phyloP scores from a whole-genome alignment of 2,113 vertebrate genomes.

The Acrocephalus kingi region DNA sequence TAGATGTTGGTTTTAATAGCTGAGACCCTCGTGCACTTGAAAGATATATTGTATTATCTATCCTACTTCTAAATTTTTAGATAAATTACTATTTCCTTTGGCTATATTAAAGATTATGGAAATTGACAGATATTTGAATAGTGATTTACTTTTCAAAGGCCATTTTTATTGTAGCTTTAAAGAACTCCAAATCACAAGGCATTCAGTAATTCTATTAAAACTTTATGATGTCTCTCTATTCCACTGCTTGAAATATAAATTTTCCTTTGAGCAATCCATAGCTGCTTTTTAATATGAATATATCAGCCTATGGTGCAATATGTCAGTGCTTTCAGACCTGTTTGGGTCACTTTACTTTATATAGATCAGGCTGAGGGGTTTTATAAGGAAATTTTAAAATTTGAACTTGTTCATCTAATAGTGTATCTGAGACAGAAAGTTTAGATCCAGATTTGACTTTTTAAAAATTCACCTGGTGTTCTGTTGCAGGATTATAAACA shows the following conservation, averaged over 20 bases:
- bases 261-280: background rate
- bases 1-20: background rate
- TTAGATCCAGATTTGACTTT: background rate
- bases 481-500: background rate
- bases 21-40: background rate
- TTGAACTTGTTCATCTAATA: background rate
- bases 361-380: background rate
- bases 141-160: conserved; percentile 22
- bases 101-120: background rate
- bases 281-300: background rate
- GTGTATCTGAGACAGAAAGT: background rate
- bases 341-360: background rate
- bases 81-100: background rate
- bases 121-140: background rate
- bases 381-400: background rate
- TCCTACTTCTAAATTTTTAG: background rate
- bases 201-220: conserved; percentile 38
- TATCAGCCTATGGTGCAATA: background rate
- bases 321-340: background rate
- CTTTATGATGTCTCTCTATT: background rate
- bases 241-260: conserved; percentile 7
- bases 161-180: background rate
- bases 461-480: background rate
- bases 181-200: conserved; percentile 16
- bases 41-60: background rate